These are phyloP conservation scores for Trachelipus rathkii DNA, from an alignment of 1,140 invertebrate species.

Conservation along the genomic window DNA sequence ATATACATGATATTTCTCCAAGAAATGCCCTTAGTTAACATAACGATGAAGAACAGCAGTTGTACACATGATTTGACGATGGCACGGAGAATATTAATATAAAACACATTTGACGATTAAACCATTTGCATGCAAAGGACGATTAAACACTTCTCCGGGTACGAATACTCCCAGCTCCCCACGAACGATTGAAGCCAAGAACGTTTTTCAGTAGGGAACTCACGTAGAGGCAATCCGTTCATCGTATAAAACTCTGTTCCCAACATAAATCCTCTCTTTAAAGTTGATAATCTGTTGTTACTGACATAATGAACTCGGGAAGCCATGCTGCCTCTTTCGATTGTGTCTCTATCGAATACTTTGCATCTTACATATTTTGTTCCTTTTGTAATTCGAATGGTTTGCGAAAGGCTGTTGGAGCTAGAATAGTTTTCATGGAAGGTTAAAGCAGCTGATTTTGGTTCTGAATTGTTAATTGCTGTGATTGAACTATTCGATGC, in stretches of 20 bases:
- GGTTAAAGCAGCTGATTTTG: background rate
- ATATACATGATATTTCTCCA: no score
- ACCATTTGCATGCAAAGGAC: background rate
- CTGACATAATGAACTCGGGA: background rate
- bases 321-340: background rate
- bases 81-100: background rate
- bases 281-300: background rate
- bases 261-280: background rate
- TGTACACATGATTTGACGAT: background rate
- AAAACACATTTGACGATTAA: background rate
- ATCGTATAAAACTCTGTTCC: background rate
- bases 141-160: background rate
- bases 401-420: background rate
- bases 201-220: background rate
- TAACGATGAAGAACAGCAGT: background rate
- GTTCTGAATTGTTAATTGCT: background rate
- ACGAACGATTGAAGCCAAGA: background rate
- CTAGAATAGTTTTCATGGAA: background rate
- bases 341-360: background rate
- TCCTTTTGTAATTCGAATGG: background rate
- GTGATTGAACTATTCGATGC: no score
- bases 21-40: background rate
- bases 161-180: background rate
- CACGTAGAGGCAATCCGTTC: background rate
- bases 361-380: background rate